Base-by-base conservation (phyloP, 1,140 invertebrate genomes). In the Pogonomyrmex californicus region DNA sequence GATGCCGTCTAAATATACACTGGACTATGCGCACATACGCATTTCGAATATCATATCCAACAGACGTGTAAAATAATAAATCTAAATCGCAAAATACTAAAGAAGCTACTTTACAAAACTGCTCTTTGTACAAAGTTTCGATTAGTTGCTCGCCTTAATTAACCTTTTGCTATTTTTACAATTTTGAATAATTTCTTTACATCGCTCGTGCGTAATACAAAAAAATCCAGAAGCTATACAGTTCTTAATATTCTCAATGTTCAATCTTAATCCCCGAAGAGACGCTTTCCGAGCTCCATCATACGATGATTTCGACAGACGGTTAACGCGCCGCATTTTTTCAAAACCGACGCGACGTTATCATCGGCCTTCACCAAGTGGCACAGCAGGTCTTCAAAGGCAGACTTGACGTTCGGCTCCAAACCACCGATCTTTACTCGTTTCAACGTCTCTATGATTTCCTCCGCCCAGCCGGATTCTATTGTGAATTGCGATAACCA, bases 401-500 rank as follows among this genome's bases (percentile, higher is more conserved):
- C 98, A 49, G 97, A 98, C 92, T 98, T 98, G 0, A 98, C 97
- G 93, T 98, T 98, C 0, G 97, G 96, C 17, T 97, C 97, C 38
- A 99, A 94, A 17, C 97, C 97, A 62, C 98, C 98, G 88, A 97
- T 96, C 94, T 97, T 98, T 0, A 98, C 98, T 95, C 98, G 97
- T 68, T 96, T 96, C 56, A 99, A 95, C 73, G 97, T 97, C 87
- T 97, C 97, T 41, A 98, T 96, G 83, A 98, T 98, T 14, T 98
- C 98, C 93, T 98, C 97, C 0, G 97, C 97, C 98, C 98, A 99
- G n/a, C 98, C 98, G 92, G 98, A 98, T 90, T 99, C 98, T 83
- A 98, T 97, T 0, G 97, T 97, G 95, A 99, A 99, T 91, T 98
- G 98, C 0, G 98, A 98, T 30, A 99, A 97, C 98, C 98, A 99